Conservation (phyloP, 2,888 invertebrate genomes). For the Dermolepida albohirtum region DNA sequence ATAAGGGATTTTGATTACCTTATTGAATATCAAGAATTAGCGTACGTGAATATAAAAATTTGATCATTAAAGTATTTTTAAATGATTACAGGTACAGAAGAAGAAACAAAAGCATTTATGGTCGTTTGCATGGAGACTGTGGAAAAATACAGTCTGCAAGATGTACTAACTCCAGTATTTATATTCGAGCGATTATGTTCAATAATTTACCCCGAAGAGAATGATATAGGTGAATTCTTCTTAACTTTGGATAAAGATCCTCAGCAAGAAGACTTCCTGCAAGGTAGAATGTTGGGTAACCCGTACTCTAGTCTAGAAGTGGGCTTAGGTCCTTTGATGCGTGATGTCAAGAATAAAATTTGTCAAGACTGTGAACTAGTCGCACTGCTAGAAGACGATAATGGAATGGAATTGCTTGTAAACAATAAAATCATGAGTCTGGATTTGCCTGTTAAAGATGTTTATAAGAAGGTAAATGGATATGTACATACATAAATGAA, state of each 20-base stretch:
- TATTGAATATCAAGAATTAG: too few relatives aligned
- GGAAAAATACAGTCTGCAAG: slow-evolving; percentile 89
- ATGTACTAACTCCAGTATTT: slow-evolving; percentile 96
- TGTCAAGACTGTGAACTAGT: slow-evolving; percentile 98
- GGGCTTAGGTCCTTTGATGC: slow-evolving; percentile 96
- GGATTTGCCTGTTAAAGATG: slow-evolving; percentile 95
- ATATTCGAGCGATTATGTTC: slow-evolving; percentile 97
- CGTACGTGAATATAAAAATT: background rate
- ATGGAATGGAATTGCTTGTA: slow-evolving; percentile 97
- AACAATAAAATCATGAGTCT: slow-evolving; percentile 98
- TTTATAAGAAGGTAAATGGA: slow-evolving; percentile 74
- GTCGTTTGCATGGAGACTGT: slow-evolving; percentile 96
- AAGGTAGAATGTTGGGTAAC: slow-evolving; percentile 97
- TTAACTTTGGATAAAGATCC: slow-evolving; percentile 97
- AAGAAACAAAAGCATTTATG: slow-evolving; percentile 97
- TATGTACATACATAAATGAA: too few relatives aligned
- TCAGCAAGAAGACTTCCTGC: slow-evolving; percentile 98
- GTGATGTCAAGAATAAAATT: slow-evolving; percentile 99
- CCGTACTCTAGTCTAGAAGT: slow-evolving; percentile 95
- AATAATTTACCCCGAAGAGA: slow-evolving; percentile 97
- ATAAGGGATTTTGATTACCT: too few relatives aligned
- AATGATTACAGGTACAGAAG: slow-evolving; percentile 80
- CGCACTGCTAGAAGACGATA: slow-evolving; percentile 97
- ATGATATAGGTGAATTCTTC: slow-evolving; percentile 96
- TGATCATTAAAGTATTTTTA: slow-evolving; percentile 31